Base-by-base conservation (phyloP, 2,888 invertebrate species). In the Rotaria macrura region DNA sequence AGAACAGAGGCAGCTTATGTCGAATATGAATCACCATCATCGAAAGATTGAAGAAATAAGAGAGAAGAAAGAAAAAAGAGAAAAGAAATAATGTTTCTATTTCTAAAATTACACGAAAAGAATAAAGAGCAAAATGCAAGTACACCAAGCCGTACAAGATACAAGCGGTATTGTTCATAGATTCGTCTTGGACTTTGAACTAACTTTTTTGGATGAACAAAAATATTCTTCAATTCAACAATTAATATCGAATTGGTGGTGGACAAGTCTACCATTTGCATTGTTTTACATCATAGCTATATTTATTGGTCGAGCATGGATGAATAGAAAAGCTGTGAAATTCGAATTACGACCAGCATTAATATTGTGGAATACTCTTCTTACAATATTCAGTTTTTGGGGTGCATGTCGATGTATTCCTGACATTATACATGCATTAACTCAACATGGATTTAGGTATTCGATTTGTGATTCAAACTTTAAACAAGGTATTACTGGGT, bases 401-500 rank as follows among this genome's bases (percentile, higher is more conserved):
- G 87, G 87, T 17, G 84, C 87, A 23, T 43, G 84, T 29, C 57
- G 87, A 34, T 85, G 83, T 57, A 57, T 85, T 57, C 87, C 86
- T 40, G 87, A 87, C 55, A 54, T 87, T 23, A 79, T 84, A 25
- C 52, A 85, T 49, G 40, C 34, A 29, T 47, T 87, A n/a, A 83
- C 29, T 23, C 47, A 57, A 40, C 57, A 85, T 47, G 87, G 87
- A 38, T 57, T 85, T 47, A 72, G 85, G 25, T 79, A 87, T 52
- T 85, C 87, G 7, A 74, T 86, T 29, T 87, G 87, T 74, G 85
- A 84, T 91, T 29, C 72, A 4, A 52, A 79, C 43, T 87, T 84
- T 87, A 88, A 84, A 14, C 47, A 85, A 57, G 85, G 85, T 6
- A 88, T 89, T 5, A 89, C 89, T n/a, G 89, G 89, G 29, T 88